Evolutionary conservation across 2,797 vertebrate genomes (phyloP).

Genomic region (Lacerta bilineata): DNA sequence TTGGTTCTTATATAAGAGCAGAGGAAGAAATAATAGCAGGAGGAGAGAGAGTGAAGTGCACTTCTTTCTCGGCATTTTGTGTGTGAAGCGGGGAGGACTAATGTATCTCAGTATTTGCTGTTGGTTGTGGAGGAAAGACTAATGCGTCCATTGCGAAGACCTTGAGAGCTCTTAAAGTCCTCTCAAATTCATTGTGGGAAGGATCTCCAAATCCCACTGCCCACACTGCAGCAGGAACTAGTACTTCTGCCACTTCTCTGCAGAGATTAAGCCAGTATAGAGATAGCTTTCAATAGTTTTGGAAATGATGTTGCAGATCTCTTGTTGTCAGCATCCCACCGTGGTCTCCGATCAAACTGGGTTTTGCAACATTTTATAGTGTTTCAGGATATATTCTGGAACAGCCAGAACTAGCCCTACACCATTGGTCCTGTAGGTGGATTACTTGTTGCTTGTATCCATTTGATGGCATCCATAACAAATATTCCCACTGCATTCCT

Average conservation of each 20-base stretch:
- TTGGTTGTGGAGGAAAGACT: too few species aligned
- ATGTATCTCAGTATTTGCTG: background rate
- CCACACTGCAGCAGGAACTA: background rate
- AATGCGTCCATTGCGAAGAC: background rate
- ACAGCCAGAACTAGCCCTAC: background rate
- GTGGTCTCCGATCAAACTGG: background rate
- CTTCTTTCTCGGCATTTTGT: background rate
- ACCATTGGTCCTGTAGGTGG: background rate
- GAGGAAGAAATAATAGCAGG: background rate
- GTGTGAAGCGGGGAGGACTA: too few species aligned
- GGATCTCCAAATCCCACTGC: background rate
- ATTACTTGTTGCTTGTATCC: background rate
- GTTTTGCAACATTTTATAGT: background rate
- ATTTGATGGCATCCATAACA: background rate
- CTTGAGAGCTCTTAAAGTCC: too few species aligned
- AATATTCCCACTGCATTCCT: background rate
- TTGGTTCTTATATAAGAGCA: background rate
- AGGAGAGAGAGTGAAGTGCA: background rate
- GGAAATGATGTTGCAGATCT: too few species aligned
- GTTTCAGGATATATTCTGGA: background rate
- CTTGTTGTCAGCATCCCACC: background rate
- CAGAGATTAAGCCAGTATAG: too few species aligned
- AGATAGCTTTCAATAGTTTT: too few species aligned
- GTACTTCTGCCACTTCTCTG: background rate
- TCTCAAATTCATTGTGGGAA: background rate